phyloP scores from a whole-genome alignment of 2,888 invertebrate species.

The Sinelater perroti region DNA sequence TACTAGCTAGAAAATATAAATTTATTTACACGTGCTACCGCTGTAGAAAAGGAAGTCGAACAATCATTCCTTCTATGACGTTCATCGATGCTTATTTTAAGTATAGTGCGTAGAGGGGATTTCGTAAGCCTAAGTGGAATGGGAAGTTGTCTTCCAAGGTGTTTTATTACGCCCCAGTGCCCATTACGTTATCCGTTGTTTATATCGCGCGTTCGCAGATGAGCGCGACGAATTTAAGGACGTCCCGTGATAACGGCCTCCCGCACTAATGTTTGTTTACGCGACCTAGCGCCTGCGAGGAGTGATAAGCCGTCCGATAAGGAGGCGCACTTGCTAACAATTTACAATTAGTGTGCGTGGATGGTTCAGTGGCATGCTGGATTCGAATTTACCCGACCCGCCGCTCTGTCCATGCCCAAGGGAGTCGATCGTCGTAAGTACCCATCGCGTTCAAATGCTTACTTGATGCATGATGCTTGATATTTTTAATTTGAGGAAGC shows the following conservation, averaged over 20 bases:
- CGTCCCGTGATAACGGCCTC: conserved; percentile 6
- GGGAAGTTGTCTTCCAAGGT: conserved; percentile 18
- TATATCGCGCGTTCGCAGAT: neutral
- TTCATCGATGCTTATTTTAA: conserved; percentile 17
- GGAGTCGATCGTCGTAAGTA: no score
- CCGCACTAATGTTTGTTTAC: conserved; percentile 13
- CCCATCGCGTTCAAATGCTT: no score
- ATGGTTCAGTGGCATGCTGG: conserved; percentile 17
- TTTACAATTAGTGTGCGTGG: conserved; percentile 17
- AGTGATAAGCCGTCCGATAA: conserved; percentile 20
- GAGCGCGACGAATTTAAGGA: neutral
- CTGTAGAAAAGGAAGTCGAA: conserved; percentile 3
- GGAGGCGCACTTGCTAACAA: conserved; percentile 12
- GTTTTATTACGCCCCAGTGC: conserved; percentile 14
- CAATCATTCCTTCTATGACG: conserved; percentile 13
- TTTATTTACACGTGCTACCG: neutral
- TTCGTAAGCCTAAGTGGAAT: conserved; percentile 22
- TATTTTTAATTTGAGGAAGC: no score
- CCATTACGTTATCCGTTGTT: conserved; percentile 3
- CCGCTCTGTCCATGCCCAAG: no score
- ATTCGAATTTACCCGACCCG: no score
- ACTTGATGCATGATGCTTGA: no score
- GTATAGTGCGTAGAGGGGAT: conserved; percentile 5
- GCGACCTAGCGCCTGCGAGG: conserved; percentile 3
- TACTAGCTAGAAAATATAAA: conserved; percentile 7